Conservation (phyloP, 2,113 vertebrate genomes). For the Gracilinanus agilis region DNA sequence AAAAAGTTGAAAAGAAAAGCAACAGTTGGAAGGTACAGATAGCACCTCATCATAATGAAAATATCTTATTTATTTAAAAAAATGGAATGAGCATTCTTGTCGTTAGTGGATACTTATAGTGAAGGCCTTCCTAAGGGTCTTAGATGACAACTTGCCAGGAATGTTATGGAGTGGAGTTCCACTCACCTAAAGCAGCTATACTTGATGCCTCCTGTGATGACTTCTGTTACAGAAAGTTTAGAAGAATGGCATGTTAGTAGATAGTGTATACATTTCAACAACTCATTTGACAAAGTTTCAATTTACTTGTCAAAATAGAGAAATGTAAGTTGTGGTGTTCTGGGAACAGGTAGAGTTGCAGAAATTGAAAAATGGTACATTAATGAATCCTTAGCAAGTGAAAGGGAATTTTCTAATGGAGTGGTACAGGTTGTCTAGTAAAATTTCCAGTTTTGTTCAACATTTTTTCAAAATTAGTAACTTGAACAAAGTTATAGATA, state of each 20-base stretch:
- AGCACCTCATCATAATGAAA: background rate
- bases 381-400: background rate
- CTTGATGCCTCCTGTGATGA: background rate
- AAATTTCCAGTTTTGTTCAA: background rate
- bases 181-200: background rate
- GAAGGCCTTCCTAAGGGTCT: background rate
- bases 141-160: background rate
- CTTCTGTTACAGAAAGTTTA: background rate
- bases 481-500: background rate
- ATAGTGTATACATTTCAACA: background rate
- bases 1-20: background rate
- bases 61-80: background rate
- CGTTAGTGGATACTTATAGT: background rate
- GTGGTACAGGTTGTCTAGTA: background rate
- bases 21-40: background rate
- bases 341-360: background rate
- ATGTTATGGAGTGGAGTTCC: background rate
- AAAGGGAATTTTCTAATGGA: background rate
- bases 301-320: background rate
- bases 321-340: background rate
- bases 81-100: background rate
- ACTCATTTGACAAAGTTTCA: background rate
- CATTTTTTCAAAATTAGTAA: background rate
- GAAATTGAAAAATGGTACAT: background rate
- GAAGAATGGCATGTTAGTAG: background rate